These are phyloP conservation scores for Spisula solida DNA, from an alignment of 2,888 invertebrate genomes.

Conservation along the genomic window DNA sequence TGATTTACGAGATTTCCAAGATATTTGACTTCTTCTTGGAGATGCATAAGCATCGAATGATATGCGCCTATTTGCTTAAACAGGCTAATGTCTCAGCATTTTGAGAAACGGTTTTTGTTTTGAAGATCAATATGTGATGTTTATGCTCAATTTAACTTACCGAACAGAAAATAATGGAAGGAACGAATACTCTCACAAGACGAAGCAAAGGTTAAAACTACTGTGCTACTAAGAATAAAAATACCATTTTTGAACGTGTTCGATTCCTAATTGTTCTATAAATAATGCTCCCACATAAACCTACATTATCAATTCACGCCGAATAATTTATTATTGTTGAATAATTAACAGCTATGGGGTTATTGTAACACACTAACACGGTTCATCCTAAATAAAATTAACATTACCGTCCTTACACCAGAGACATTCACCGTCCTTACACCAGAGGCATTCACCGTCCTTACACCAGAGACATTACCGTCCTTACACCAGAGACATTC, in stretches of 20 bases:
- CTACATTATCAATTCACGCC: no score
- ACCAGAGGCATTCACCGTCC: no score
- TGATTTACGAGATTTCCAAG: not conserved
- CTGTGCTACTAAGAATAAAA: not conserved
- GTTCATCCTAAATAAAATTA: no score
- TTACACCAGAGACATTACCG: no score
- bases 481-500: no score
- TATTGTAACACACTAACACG: no score
- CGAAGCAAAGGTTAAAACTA: not conserved
- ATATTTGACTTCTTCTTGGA: not conserved
- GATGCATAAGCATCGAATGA: no score
- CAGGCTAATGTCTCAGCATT: not conserved
- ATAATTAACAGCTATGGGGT: no score
- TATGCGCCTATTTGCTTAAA: not conserved
- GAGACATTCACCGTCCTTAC: no score
- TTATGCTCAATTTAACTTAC: not conserved
- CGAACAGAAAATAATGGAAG: not conserved
- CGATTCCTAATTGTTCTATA: not conserved
- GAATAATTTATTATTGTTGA: no score
- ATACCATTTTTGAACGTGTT: not conserved
- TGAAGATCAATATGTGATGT: not conserved
- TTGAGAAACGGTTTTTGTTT: not conserved
- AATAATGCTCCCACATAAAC: not conserved
- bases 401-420: no score
- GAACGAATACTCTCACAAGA: not conserved